phyloP scores from a whole-genome alignment of 2,113 vertebrate species.

The Oncorhynchus gorbuscha region DNA sequence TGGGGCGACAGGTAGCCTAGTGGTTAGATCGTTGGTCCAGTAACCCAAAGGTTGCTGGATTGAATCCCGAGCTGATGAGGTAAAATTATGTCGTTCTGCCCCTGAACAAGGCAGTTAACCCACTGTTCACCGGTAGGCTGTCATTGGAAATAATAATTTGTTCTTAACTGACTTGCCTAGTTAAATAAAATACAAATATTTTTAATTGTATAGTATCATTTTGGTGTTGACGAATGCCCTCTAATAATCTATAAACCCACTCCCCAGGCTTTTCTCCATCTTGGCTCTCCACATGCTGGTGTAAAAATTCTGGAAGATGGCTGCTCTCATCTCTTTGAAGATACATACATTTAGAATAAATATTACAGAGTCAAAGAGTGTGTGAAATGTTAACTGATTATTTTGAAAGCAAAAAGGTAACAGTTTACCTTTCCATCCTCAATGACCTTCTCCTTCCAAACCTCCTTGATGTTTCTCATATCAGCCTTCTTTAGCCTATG shows the following conservation, averaged over 20 bases:
- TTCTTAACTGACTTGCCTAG: too few species aligned
- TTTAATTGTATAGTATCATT: background rate
- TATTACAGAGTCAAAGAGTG: background rate
- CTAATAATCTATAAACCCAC: slow-evolving; percentile 74
- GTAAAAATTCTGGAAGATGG: slow-evolving; percentile 68
- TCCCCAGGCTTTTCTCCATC: slow-evolving; percentile 62
- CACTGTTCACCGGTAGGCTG: slow-evolving; percentile 68
- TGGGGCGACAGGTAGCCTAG: too few species aligned
- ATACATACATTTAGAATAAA: background rate
- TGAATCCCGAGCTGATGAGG: too few species aligned
- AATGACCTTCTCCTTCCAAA: slow-evolving; percentile 72
- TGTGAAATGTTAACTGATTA: background rate
- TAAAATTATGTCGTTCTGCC: too few species aligned
- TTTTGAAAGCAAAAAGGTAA: background rate
- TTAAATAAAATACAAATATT: too few species aligned
- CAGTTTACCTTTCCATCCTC: slow-evolving; percentile 66
- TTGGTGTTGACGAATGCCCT: slow-evolving; percentile 59
- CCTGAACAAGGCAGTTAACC: background rate
- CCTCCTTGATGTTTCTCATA: slow-evolving; percentile 64
- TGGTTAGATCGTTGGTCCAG: too few species aligned
- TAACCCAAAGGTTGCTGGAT: too few species aligned
- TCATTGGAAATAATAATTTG: slow-evolving; percentile 64
- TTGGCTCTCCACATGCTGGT: slow-evolving; percentile 64
- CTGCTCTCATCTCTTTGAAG: slow-evolving; percentile 53
- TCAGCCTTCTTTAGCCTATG: slow-evolving; percentile 70